Evolutionary conservation across 2,888 invertebrate genomes (phyloP).

Genomic region (Leucoptera coffeella): DNA sequence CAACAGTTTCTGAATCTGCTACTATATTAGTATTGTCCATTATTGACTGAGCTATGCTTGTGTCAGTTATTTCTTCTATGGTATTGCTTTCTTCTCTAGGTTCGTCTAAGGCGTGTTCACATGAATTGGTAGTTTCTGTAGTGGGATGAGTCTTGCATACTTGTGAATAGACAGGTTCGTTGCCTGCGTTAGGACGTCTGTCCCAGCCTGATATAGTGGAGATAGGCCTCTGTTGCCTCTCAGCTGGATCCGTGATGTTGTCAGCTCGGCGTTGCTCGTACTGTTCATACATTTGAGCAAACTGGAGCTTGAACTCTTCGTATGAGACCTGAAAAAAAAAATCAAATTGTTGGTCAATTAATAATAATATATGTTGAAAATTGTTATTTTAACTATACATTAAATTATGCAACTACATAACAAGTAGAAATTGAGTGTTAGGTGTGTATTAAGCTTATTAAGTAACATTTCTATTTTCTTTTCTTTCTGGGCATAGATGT

Average conservation of each 20-base stretch:
- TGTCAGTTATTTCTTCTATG: not conserved
- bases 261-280: slow-evolving; percentile 91
- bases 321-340: slow-evolving; percentile 73
- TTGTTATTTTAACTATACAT: too few species aligned
- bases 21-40: slow-evolving; percentile 2
- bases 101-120: slow-evolving; percentile 26
- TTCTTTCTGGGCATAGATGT: not conserved
- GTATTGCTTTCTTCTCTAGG: not conserved
- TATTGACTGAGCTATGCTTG: too few species aligned
- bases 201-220: slow-evolving; percentile 96
- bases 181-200: slow-evolving; percentile 39
- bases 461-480: not conserved
- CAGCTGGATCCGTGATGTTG: slow-evolving; percentile 91
- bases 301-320: slow-evolving; percentile 96
- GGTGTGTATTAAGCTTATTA: not conserved
- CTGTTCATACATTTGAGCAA: slow-evolving; percentile 95
- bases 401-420: too few species aligned
- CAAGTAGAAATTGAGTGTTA: too few species aligned
- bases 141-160: slow-evolving; percentile 58
- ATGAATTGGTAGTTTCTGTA: slow-evolving; percentile 25
- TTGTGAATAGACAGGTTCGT: slow-evolving; percentile 52
- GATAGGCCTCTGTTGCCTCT: slow-evolving; percentile 87
- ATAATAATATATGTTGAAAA: not conserved
- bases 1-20: slow-evolving; percentile 11
- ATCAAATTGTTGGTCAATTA: not conserved